Conservation (phyloP, 2,797 vertebrate species). For the Mastacembelus armatus region DNA sequence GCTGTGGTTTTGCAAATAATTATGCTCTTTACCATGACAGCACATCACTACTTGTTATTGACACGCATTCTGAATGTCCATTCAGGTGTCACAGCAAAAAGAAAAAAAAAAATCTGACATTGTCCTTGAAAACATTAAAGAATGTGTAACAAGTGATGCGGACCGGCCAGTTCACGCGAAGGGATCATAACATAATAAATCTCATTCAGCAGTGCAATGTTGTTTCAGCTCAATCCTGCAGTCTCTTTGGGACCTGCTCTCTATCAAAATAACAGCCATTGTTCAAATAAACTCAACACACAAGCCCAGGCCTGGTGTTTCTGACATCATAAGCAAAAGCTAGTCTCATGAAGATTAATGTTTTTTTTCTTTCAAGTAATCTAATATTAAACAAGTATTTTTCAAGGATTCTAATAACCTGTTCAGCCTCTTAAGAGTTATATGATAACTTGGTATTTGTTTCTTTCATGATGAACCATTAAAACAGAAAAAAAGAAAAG, state of each 20-base stretch:
- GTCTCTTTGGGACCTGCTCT: constrained; percentile 70
- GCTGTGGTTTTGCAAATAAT: not conserved
- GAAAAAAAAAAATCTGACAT: constrained; percentile 45
- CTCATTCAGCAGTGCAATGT: constrained; percentile 71
- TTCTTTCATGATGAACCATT: constrained; percentile 44
- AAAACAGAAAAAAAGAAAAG: constrained; percentile 19
- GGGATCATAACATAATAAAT: constrained; percentile 71
- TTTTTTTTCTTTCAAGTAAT: constrained; percentile 47
- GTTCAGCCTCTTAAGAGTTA: constrained; percentile 32
- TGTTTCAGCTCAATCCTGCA: constrained; percentile 72
- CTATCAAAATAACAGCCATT: constrained; percentile 77
- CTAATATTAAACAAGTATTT: constrained; percentile 63
- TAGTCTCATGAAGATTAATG: constrained; percentile 61
- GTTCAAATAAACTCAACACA: constrained; percentile 75
- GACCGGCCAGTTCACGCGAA: constrained; percentile 66
- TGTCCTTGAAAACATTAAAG: constrained; percentile 53
- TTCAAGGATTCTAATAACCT: constrained; percentile 41
- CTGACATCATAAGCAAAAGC: constrained; percentile 55
- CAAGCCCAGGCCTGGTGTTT: constrained; percentile 73
- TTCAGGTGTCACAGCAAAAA: constrained; percentile 38
- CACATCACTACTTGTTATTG: constrained; percentile 19
- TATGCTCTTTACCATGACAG: not conserved
- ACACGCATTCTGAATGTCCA: constrained; percentile 40
- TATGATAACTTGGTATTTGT: constrained; percentile 20
- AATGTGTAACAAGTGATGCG: constrained; percentile 52